Conservation (phyloP, 2,113 vertebrate species). For the Proteles cristata region DNA sequence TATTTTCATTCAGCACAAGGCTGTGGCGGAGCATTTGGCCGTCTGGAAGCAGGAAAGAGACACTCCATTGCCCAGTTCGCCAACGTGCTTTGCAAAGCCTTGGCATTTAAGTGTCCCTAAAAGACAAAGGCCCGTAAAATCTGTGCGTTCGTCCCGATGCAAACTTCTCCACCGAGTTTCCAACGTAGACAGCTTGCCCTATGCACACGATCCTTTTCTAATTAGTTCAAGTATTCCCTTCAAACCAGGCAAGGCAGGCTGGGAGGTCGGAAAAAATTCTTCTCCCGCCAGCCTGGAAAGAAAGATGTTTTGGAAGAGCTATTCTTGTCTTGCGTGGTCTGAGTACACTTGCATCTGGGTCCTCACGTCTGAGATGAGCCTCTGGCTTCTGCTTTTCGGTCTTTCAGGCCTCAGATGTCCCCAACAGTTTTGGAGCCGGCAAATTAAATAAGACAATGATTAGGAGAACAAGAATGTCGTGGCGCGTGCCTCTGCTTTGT, state of each 20-base stretch:
- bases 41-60: background rate
- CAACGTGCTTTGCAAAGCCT: background rate
- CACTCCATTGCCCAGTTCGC: background rate
- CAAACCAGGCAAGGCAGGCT: background rate
- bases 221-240: background rate
- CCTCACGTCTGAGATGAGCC: background rate
- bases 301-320: background rate
- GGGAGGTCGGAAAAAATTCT: background rate
- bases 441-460: background rate
- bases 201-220: rapidly evolving
- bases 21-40: background rate
- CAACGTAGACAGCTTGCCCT: background rate
- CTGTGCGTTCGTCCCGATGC: rapidly evolving
- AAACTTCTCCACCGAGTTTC: background rate
- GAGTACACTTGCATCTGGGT: rapidly evolving
- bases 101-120: background rate
- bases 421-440: background rate
- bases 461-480: rapidly evolving
- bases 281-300: background rate
- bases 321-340: background rate
- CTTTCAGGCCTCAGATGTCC: background rate
- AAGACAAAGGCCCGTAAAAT: background rate
- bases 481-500: rapidly evolving
- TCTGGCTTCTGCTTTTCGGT: background rate
- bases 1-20: background rate